Base-by-base conservation (phyloP, 2,797 vertebrate genomes). In the Pseudotriccus pelzelni region DNA sequence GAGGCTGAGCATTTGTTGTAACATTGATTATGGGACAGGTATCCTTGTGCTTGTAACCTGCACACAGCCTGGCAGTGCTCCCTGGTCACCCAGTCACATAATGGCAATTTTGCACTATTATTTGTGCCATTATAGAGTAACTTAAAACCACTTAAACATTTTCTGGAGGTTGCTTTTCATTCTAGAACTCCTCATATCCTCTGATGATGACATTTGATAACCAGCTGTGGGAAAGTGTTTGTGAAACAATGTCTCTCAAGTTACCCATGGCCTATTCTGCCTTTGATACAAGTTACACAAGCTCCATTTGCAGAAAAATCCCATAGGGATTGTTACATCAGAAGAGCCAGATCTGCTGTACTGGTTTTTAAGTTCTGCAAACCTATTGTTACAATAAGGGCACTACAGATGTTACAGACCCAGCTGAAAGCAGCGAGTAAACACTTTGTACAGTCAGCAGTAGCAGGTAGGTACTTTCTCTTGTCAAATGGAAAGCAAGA, bases 311-410 rank as follows among this genome's bases (percentile, higher is more conserved):
- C 34, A 39, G n/a, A 18, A 12, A 15, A 8, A 13, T 39, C 52
- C 21, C 1, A 0, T 27, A 5, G 10, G 59, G 32, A 10, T 22
- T 67, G 2, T 16, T 34, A 34, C 17, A 21, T 78, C 14, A 23
- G 25, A 47, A 32, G 21, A 74, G 23, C 3, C 62, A 39, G 19
- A 6, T 56, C 5, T 50, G 36, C 32, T 56, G 15, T 50, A 4
- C 12, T 53, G 30, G 2, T 8, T 60, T 88, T 68, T 37, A 39
- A 79, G 36, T 87, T 90, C 22, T 93, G 28, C 41, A 79, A 5
- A 66, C 20, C 12, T 47, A 0, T 24, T 30, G 9, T 84, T 78
- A 2, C 25, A 27, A 3, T 14, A 4, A 10, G 13, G 36, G 27
- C 36, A 5, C 44, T 32, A 4, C 32, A 64, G 2, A 55, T 68